Evolutionary conservation across 1,140 invertebrate genomes (phyloP), one percentile per base, ranked within the genome.

Genomic region (Planococcus citri): DNA sequence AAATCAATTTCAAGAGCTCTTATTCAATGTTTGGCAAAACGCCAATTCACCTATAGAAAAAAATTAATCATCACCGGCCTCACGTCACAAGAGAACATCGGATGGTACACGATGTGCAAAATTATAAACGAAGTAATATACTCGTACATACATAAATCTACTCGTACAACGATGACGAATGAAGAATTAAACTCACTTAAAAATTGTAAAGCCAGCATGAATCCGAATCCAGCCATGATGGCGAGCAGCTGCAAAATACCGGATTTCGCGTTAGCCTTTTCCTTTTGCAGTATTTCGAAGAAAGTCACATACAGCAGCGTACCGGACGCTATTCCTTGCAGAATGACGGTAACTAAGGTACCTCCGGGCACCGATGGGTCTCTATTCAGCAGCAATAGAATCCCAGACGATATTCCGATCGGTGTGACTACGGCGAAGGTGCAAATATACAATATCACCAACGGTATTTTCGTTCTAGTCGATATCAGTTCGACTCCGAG

Each of bases 251-350:
- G 88, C 1, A 86, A 75, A 22, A 91, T 78, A 2, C 90, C 89
- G 58, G 81, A 82, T 70, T 84, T 83, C 12, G 81, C 79, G 74
- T 85, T 86, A 22, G 85, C 83, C 51, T 87, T 81, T 75, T 92
- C 89, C 69, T 88, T 82, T 38, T 89, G 88, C 67, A 94, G 82
- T 27, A 95, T 90, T 79, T 94, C 92, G 76, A 94, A 94, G 83
- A 94, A 94, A 1, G 93, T 90, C 37, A 95, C 91, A 76, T 94
- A 94, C 0, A 94, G 82, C 12, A 95, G 81, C 0, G 92, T 94
- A 21, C 92, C 92, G 57, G 89, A 89, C 0, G 91, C 91, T 78
- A 94, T 84, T 9, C 90, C 91, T 75, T 94, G 90, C 0, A 93
- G 79, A 2, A 92, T 78, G 1, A 78, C 75, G 1, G 76, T 73